Percentiles rank a stretch among this genome's conserved stretches.
These are phyloP conservation scores for Pelagia noctiluca DNA, from an alignment of 30 jellyfish, hydroid and myxozoan species.

Conservation along the genomic window DNA sequence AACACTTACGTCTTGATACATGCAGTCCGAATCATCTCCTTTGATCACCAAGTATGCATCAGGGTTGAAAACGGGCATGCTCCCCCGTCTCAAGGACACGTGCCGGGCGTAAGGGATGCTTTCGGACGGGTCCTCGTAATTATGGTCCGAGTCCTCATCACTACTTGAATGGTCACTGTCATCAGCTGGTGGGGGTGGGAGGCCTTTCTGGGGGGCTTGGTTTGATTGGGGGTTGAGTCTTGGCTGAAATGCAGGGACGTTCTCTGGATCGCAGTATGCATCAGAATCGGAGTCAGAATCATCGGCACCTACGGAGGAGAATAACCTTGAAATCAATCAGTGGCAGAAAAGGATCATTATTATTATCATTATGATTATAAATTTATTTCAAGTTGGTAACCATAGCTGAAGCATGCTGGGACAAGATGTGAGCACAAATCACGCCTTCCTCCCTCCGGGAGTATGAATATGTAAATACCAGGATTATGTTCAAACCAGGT, in stretches of 20 bases:
- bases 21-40: constrained; percentile 35
- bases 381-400: no score
- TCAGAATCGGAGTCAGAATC: constrained; percentile 67
- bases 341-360: constrained; percentile 17
- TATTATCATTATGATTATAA: no score
- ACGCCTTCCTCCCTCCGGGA: no score
- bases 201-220: constrained; percentile 34
- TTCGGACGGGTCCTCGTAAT: constrained; percentile 64
- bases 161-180: constrained; percentile 37
- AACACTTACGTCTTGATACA: constrained; percentile 61
- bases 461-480: no score
- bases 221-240: not conserved
- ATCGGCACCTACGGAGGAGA: not conserved
- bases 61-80: constrained; percentile 64
- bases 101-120: constrained; percentile 23
- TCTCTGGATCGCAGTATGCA: constrained; percentile 67
- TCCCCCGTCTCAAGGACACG: constrained; percentile 59
- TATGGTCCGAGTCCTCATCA: constrained; percentile 55
- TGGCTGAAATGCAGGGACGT: constrained; percentile 1
- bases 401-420: no score
- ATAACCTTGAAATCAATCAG: not conserved
- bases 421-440: no score
- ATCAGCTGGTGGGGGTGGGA: constrained; percentile 61
- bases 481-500: no score
- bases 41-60: constrained; percentile 67